Percentiles rank a stretch among this genome's conserved stretches.
Conservation (phyloP, 2,888 invertebrate genomes). For the Xylota sylvarum region DNA sequence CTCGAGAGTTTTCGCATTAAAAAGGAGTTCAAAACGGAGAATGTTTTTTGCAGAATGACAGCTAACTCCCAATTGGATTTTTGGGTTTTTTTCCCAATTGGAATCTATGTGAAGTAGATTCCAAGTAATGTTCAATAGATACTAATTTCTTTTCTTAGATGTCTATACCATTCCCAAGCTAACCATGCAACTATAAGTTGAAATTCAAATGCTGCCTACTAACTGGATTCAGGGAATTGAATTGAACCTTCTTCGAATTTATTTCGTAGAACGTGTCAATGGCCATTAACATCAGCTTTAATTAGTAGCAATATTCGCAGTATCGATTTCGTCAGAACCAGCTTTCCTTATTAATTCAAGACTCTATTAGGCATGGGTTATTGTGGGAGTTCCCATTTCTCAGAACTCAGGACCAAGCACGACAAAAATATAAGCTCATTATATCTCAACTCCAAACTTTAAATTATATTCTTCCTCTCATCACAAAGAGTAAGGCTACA, state of each 20-base stretch:
- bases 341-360: not conserved
- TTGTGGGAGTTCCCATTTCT: not conserved
- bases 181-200: too few species aligned
- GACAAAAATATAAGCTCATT: constrained; percentile 13
- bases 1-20: too few species aligned
- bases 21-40: too few species aligned
- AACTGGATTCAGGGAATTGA: not conserved
- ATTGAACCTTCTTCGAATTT: not conserved
- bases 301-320: not conserved
- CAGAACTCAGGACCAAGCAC: not conserved
- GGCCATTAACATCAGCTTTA: not conserved
- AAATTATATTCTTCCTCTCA: not conserved
- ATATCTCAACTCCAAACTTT: constrained; percentile 11
- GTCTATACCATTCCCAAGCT: too few species aligned
- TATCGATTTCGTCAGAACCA: not conserved
- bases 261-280: not conserved
- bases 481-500: not conserved
- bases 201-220: too few species aligned
- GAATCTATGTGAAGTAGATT: too few species aligned
- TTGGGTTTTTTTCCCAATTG: too few species aligned
- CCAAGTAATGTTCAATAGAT: too few species aligned
- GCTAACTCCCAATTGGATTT: too few species aligned
- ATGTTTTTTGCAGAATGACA: too few species aligned
- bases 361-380: not conserved
- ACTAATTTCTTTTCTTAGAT: too few species aligned